Evolutionary conservation across 2,797 vertebrate genomes (phyloP), one percentile per base, ranked within the genome.

Genomic region (Ctenochaetus hawaiiensis): DNA sequence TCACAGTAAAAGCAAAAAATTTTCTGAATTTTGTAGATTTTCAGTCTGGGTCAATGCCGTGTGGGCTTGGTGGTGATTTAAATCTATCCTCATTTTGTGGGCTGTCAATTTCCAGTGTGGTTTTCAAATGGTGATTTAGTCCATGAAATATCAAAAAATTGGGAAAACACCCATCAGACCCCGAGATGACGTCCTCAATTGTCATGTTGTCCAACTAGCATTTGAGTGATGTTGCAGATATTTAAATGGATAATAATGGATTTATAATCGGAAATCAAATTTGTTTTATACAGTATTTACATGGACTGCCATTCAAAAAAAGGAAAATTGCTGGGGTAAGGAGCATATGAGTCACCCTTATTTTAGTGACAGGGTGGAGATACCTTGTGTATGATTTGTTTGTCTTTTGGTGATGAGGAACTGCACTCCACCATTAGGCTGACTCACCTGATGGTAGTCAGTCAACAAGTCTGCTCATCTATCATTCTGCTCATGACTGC

Each of bases 361-460:
- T 81, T 82, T 83, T 72, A 86, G 87, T 87, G 79, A 81, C 57
- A 78, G 82, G 77, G 86, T 84, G 87, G 83, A 86, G 86, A 68
- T 80, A 23, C 34, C 41, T 63, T 67, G 52, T 69, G 52, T 66
- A 61, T 57, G 48, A 65, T 77, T 74, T 80, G 72, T 87, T 87
- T 84, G 76, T 86, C 72, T 82, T 80, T 67, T 77, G 2, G 45
- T 67, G 72, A 79, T 71, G 74, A 76, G 73, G 54, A 85, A 68
- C 16, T 52, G 37, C 54, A 85, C 22, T 77, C 58, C 51, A 54
- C 58, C 64, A 71, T 78, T 70, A 66, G 43, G 56, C 77, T 88
- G 82, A 88, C 77, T 85, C 80, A 84, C 69, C 82, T 83, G 82
- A 75, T 60, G 45, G 59, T 56, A 64, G 68, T 67, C 65, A 64